phyloP scores from a whole-genome alignment of 1,140 invertebrate species.

The Agrilus planipennis region DNA sequence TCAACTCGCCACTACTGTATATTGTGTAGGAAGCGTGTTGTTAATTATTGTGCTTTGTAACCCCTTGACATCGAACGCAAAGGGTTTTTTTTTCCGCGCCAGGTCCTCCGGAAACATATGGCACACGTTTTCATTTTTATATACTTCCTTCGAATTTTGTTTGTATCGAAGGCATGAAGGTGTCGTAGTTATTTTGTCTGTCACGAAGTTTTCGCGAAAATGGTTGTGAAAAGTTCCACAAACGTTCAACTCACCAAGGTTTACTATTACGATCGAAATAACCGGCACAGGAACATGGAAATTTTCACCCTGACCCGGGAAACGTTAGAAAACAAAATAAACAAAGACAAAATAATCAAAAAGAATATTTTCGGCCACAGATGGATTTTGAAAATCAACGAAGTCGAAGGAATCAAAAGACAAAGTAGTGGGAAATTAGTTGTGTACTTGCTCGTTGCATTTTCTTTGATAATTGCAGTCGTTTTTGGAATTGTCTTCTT shows the following conservation, averaged over 20 bases:
- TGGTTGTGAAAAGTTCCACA: conserved; percentile 9
- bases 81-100: no score
- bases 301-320: conserved; percentile 21
- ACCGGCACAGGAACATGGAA: conserved; percentile 11
- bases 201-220: no score
- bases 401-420: conserved; percentile 8
- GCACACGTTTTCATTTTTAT: no score
- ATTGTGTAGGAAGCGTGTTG: no score
- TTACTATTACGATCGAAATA: conserved; percentile 24
- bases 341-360: conserved; percentile 21
- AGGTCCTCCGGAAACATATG: no score
- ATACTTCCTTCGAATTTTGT: no score
- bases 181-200: no score
- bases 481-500: conserved; percentile 20
- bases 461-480: conserved; percentile 18
- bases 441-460: conserved; percentile 21
- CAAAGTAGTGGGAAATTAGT: conserved; percentile 11
- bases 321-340: conserved; percentile 18
- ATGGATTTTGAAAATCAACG: conserved; percentile 28
- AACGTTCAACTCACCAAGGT: conserved; percentile 31
- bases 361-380: conserved; percentile 28
- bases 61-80: no score
- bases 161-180: no score
- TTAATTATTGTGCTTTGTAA: no score
- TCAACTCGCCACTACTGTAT: no score